These are phyloP conservation scores for Acanthurus tractus DNA, from an alignment of 2,797 vertebrate genomes.

Conservation along the genomic window DNA sequence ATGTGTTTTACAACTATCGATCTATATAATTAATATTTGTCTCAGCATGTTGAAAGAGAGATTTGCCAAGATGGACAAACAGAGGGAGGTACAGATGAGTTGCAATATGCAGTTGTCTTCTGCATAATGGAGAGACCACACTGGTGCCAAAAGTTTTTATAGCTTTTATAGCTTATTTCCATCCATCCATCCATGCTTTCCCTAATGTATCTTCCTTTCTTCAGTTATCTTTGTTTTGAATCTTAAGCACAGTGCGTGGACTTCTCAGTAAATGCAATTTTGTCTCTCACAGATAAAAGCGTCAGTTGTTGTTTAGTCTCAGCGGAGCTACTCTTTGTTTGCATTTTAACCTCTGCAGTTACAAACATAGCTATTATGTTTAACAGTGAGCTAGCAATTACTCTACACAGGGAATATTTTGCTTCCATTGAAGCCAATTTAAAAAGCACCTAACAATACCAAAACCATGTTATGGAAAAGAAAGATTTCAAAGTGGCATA, in stretches of 20 bases:
- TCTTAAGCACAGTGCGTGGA: background rate
- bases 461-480: background rate
- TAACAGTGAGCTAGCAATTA: background rate
- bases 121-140: conserved; percentile 1
- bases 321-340: background rate
- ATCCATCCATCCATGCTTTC: conserved; percentile 9
- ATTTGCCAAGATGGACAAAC: conserved; percentile 13
- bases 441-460: background rate
- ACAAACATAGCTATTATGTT: background rate
- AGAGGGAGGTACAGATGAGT: background rate
- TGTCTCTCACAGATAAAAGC: background rate
- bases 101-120: background rate
- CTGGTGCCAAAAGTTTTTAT: background rate
- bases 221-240: background rate
- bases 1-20: conserved; percentile 31
- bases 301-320: background rate
- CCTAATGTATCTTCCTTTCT: background rate
- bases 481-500: background rate
- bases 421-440: background rate
- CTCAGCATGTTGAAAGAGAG: conserved; percentile 12
- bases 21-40: conserved; percentile 36
- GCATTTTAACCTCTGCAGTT: conserved; percentile 3
- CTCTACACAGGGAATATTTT: conserved; percentile 8
- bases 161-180: background rate
- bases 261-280: background rate